Percentiles rank a stretch among this genome's conserved stretches.
Evolutionary conservation across 2,113 vertebrate species (phyloP).

Genomic region (Indicator indicator): DNA sequence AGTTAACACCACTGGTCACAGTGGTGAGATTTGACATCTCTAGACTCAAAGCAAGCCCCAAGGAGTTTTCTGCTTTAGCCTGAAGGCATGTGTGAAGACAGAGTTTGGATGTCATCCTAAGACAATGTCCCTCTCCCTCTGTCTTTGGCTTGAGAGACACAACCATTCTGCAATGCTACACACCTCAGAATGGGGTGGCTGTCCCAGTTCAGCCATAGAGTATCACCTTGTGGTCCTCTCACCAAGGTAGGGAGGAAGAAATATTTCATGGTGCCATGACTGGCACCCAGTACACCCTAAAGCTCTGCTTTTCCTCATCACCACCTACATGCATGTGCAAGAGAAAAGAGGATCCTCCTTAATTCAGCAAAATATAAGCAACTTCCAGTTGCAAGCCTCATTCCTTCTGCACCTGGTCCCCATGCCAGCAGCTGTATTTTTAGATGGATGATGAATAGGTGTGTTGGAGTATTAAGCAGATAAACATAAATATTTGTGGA

Average conservation of each 20-base stretch:
- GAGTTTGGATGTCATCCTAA: neutral
- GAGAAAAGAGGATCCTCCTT: neutral
- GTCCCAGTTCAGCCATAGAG: fast-evolving
- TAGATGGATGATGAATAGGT: neutral
- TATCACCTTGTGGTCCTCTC: neutral
- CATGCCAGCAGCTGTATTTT: neutral
- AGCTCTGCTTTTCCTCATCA: neutral
- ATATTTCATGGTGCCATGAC: neutral
- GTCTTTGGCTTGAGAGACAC: neutral
- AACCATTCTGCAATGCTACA: neutral
- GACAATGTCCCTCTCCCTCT: neutral
- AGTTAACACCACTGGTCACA: neutral
- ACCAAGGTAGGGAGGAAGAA: neutral
- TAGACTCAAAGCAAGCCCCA: neutral
- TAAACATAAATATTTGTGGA: slow-evolving; percentile 9
- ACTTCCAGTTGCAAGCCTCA: neutral
- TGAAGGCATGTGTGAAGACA: neutral
- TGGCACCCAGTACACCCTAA: neutral
- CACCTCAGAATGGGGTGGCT: neutral
- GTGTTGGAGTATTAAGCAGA: neutral
- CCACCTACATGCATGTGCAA: fast-evolving
- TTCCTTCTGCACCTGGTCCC: neutral
- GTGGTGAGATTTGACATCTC: neutral
- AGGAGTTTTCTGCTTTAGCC: neutral
- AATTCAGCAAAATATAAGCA: neutral